phyloP scores from a whole-genome alignment of 2,888 invertebrate species.

The Hyles lineata region DNA sequence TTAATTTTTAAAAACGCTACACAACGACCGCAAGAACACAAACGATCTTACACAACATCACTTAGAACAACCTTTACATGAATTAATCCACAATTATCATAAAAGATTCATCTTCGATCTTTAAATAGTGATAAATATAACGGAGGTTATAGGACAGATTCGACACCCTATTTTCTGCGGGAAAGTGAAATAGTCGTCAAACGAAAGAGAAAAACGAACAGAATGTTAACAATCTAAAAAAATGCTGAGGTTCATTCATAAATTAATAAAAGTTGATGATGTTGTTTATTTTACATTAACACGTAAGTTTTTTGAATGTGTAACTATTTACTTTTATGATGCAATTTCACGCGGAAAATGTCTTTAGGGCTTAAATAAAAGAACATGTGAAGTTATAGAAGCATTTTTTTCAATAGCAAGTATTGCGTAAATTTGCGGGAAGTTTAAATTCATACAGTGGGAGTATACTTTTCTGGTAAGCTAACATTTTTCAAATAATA shows the following conservation, averaged over 20 bases:
- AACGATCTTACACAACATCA: slow-evolving; percentile 84
- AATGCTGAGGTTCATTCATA: slow-evolving; percentile 56
- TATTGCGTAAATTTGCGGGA: not conserved
- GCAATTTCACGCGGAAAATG: not conserved
- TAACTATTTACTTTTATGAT: not conserved
- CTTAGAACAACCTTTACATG: slow-evolving; percentile 82
- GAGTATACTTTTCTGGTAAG: not conserved
- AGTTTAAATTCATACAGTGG: not conserved
- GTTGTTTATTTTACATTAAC: not conserved
- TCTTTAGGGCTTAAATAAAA: not conserved
- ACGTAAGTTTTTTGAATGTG: not conserved
- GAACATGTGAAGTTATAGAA: not conserved
- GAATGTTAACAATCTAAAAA: slow-evolving; percentile 72
- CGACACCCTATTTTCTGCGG: slow-evolving; percentile 86
- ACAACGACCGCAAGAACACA: slow-evolving; percentile 82
- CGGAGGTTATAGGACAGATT: slow-evolving; percentile 84
- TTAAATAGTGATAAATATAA: slow-evolving; percentile 82
- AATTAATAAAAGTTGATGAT: slow-evolving; percentile 33
- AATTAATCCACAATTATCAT: slow-evolving; percentile 88
- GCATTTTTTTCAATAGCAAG: slow-evolving; percentile 14
- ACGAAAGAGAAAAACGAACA: slow-evolving; percentile 77
- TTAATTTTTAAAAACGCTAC: slow-evolving; percentile 85
- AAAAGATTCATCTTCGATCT: slow-evolving; percentile 87
- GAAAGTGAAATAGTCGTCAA: slow-evolving; percentile 81
- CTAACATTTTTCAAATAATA: not conserved